Evolutionary conservation across 1,140 invertebrate species (phyloP), one percentile per base, ranked within the genome.

Genomic region (Aphelenchoides fujianensis): DNA sequence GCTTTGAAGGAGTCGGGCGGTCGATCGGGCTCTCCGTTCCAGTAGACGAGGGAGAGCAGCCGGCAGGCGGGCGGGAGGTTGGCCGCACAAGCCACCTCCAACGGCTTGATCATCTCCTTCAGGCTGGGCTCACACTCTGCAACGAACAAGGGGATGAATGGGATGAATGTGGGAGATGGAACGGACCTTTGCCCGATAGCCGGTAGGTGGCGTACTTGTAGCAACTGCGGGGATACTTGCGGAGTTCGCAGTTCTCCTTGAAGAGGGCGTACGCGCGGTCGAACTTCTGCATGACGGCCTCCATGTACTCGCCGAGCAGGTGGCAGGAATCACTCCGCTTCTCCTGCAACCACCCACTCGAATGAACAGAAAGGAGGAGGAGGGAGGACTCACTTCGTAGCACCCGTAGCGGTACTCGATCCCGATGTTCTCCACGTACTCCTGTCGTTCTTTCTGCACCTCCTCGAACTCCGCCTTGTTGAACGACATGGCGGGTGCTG

Each of bases 371-470:
- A n/a, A n/a, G n/a, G n/a, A n/a, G n/a, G n/a, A n/a, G n/a, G n/a
- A n/a, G n/a, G n/a, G n/a, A n/a, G 2, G 34, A 7, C 66, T 52
- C 16, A 76, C 77, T 59, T 82, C 81, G 71, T 82, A 82, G 28
- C 81, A 82, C 16, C 81, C 82, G 37, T 75, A 82, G 34, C 81
- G 59, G 57, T 82, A 82, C 28, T 82, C 81, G 35, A 82, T 84
- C 16, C 81, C 81, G 62, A 82, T 78, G 69, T 84, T 83, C 37
- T 82, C 78, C 7, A 82, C 81, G 63, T 82, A 82, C 53, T 82
- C 81, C 30, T 54, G 2, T 9, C 77, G 70, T 71, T 82, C 82
- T 27, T 74, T 64, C 55, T 84, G 79, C 19, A 55, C 68, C 12
- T 57, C 55, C 12, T 76, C 68, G n/a, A 68, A 19, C 57, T 79